Percentiles rank a stretch among this genome's conserved stretches.
Evolutionary conservation across 2,888 invertebrate species (phyloP).

Genomic region (Polydrusus tereticollis): DNA sequence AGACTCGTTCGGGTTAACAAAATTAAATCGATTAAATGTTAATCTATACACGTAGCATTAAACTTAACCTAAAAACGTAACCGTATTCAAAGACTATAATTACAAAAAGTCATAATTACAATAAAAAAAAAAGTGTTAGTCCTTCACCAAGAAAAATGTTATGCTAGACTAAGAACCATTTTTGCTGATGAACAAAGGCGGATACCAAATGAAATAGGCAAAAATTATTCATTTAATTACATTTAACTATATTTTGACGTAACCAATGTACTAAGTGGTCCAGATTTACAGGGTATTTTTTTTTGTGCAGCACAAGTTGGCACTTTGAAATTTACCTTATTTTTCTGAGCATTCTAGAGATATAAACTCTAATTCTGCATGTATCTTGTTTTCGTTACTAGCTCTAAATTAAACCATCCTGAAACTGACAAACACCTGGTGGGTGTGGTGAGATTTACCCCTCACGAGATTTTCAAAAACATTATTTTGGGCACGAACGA

Average conservation of each 20-base stretch:
- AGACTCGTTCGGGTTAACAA: slow-evolving; percentile 55
- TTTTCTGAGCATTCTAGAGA: too few relatives aligned
- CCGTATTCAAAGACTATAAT: slow-evolving; percentile 60
- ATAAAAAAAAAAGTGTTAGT: slow-evolving; percentile 63
- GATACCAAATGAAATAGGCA: neutral
- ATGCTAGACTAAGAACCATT: slow-evolving; percentile 59
- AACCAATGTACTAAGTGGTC: too few relatives aligned
- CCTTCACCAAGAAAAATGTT: slow-evolving; percentile 65
- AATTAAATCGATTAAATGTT: slow-evolving; percentile 27
- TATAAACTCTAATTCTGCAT: too few relatives aligned
- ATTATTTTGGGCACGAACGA: too few relatives aligned
- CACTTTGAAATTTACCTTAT: too few relatives aligned
- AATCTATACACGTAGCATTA: slow-evolving; percentile 56
- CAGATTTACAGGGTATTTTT: neutral
- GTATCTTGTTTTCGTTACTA: too few relatives aligned
- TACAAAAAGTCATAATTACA: slow-evolving; percentile 64
- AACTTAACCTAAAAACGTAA: slow-evolving; percentile 61
- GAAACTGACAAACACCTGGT: too few relatives aligned
- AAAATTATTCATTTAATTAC: slow-evolving; percentile 31
- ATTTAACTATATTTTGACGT: too few relatives aligned
- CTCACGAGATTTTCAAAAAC: too few relatives aligned
- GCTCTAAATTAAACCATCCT: too few relatives aligned
- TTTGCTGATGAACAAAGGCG: neutral
- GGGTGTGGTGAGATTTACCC: too few relatives aligned
- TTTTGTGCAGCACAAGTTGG: too few relatives aligned